Percentiles rank a stretch among this genome's conserved stretches.
These are phyloP conservation scores for Mus caroli DNA, from an alignment of 2,797 vertebrate species.

Conservation along the genomic window DNA sequence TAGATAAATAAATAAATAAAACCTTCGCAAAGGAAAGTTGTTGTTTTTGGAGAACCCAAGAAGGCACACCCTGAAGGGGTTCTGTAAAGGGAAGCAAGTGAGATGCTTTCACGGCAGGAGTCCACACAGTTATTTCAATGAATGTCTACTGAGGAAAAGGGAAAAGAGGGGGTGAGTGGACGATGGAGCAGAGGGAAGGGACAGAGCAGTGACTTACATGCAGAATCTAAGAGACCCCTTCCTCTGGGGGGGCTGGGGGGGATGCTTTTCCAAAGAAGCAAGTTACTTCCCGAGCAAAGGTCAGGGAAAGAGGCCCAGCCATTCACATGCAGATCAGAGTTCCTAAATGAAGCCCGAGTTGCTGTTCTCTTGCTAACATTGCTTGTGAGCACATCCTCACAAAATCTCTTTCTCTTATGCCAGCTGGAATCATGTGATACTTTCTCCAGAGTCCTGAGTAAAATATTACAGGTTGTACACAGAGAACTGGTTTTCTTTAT, in stretches of 20 bases:
- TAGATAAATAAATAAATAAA: constrained; percentile 53
- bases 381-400: not conserved
- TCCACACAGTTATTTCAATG: not conserved
- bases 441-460: not conserved
- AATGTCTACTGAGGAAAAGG: constrained; percentile 1
- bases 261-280: not conserved
- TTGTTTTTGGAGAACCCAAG: constrained; percentile 57
- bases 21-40: constrained; percentile 15
- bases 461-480: not conserved
- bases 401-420: not conserved
- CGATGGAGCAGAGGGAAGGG: not conserved
- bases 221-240: not conserved
- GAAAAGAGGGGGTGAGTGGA: not conserved
- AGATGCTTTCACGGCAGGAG: not conserved
- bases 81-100: not conserved
- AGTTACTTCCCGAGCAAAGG: not conserved
- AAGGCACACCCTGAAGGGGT: not conserved
- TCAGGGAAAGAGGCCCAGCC: not conserved
- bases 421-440: not conserved
- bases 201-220: not conserved
- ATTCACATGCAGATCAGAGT: not conserved
- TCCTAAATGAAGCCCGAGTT: not conserved
- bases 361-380: not conserved
- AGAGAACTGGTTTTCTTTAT: not conserved
- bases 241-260: not conserved